Evolutionary conservation across 92 coral and sea anemone species (phyloP), one percentile per base, ranked within the genome.

Genomic region (Pocillopora meandrina): DNA sequence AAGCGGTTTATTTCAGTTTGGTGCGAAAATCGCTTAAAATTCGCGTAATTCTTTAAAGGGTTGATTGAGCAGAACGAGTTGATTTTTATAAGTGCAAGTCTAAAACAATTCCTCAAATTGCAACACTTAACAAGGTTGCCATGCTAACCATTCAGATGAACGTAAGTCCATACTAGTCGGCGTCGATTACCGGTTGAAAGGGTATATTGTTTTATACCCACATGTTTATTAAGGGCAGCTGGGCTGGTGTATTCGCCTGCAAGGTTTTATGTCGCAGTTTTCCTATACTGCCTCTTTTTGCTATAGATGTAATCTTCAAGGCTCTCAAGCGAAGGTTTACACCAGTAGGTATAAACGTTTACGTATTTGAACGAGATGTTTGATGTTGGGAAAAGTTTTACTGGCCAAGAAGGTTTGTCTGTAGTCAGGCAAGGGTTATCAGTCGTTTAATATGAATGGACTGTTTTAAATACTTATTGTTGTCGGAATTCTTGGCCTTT

Each of bases 181-280:
- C 36, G 36, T 69, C 73, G 74, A 14, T 70, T 36, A 17, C 74
- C 23, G 42, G 74, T 36, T 70, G 15, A 70, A 70, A 70, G n/a
- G 74, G 56, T 15, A 55, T 70, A 35, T 70, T 70, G 17, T 34
- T 55, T 69, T 14, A 35, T 13, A 3, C 56, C 5, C 19, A 23
- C 35, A 36, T 70, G 74, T 17, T 70, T 70, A 70, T 34, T 35
- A n/a, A 15, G 12, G 7, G 74, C 74, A 70, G 74, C 55, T 36
- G 56, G 5, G 8, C 52, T 34, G 9, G 52, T 3, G 71, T 23
- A 10, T 12, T 12, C 1, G 12, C 12, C 12, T 9, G 71, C 21
- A 19, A 34, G 21, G 21, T 36, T 70, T 36, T 10, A 33, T n/a
- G 9, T 36, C 56, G 74, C 55, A 16, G 20, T 70, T 70, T 16